Conservation (phyloP, 2,888 invertebrate species). For the Ferrisia virgata region DNA sequence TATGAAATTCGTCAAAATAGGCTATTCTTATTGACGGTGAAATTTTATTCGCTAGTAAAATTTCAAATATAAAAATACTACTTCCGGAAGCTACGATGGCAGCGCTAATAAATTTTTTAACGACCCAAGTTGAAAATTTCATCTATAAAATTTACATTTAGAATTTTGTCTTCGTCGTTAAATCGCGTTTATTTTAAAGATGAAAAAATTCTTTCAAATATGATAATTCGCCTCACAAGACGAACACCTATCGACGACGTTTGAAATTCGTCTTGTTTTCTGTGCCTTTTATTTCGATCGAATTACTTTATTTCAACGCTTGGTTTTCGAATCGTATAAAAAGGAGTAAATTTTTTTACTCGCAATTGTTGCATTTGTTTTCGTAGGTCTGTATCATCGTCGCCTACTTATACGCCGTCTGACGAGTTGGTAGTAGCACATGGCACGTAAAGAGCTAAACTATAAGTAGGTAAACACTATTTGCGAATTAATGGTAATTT, state of each 20-base stretch:
- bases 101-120: not conserved
- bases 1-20: not conserved
- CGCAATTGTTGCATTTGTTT: not conserved
- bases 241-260: not conserved
- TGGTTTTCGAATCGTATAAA: not conserved
- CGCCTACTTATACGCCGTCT: not conserved
- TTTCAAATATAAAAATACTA: too few species aligned
- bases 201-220: not conserved
- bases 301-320: not conserved
- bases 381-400: not conserved
- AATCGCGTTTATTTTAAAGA: not conserved
- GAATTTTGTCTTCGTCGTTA: not conserved
- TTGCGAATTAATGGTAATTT: slow-evolving; percentile 19
- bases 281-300: not conserved
- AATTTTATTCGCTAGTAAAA: not conserved
- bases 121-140: not conserved
- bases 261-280: not conserved
- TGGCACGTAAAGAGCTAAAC: not conserved
- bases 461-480: slow-evolving; percentile 1
- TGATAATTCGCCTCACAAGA: not conserved
- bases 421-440: not conserved
- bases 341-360: not conserved
- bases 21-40: not conserved
- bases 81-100: not conserved
- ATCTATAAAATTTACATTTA: not conserved